Conservation (phyloP, 2,888 invertebrate genomes). For the Metacarcinus magister region DNA sequence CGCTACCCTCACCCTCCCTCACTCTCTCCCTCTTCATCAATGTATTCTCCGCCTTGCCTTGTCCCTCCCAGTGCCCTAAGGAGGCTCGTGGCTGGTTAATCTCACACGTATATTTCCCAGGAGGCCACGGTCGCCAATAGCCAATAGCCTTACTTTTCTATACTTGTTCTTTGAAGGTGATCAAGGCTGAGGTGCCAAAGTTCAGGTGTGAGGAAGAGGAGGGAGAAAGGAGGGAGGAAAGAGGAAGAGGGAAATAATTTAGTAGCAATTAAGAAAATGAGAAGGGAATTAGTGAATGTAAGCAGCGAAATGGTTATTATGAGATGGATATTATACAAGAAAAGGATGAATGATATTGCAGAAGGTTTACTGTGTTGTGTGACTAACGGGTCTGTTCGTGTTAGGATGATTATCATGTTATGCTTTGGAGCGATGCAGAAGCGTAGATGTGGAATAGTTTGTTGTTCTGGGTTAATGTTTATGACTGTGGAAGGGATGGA, state of each 20-base stretch:
- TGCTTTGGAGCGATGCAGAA: not conserved
- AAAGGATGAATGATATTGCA: not conserved
- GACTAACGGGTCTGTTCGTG: not conserved
- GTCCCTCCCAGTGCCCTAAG: not conserved
- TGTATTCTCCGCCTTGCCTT: not conserved
- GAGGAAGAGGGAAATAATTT: not conserved
- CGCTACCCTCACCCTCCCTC: not conserved
- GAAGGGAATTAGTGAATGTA: not conserved
- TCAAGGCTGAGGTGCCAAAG: not conserved
- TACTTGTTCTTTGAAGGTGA: slow-evolving; percentile 26
- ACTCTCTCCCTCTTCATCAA: not conserved
- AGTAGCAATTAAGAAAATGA: too few species aligned
- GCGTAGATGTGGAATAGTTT: not conserved
- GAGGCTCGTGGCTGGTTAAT: not conserved
- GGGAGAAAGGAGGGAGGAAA: not conserved
- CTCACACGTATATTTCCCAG: not conserved
- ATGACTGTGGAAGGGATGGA: not conserved
- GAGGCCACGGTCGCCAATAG: not conserved
- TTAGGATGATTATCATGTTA: not conserved
- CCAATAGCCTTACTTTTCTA: slow-evolving; percentile 26
- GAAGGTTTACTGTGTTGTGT: not conserved
- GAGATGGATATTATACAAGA: not conserved
- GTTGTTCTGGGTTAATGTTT: not conserved
- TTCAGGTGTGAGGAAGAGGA: not conserved
- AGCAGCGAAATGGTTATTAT: not conserved